Conservation (phyloP, 2,888 invertebrate species). For the Dynastes hyllus region DNA sequence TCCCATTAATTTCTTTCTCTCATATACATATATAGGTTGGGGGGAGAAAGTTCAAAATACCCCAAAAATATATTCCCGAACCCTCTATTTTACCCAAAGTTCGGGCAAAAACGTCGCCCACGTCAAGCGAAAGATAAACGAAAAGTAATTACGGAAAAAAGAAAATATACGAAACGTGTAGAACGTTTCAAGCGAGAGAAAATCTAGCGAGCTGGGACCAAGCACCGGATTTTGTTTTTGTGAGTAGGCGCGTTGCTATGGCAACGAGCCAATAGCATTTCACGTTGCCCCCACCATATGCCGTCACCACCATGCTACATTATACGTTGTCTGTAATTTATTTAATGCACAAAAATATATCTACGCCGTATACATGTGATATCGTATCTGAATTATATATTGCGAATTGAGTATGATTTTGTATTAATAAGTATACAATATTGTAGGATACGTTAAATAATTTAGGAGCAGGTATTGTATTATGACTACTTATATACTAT, state of each 20-base stretch:
- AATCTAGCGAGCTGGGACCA: conserved; percentile 56
- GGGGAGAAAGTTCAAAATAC: conserved; percentile 66
- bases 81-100: conserved; percentile 55
- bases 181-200: conserved; percentile 61
- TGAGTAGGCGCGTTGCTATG: conserved; percentile 68
- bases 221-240: conserved; percentile 69
- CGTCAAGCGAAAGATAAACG: conserved; percentile 64
- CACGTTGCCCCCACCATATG: conserved; percentile 61
- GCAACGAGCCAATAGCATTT: conserved; percentile 64
- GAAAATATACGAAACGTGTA: conserved; percentile 60
- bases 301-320: conserved; percentile 55
- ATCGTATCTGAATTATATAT: conserved; percentile 27
- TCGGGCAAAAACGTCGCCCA: conserved; percentile 59
- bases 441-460: conserved; percentile 11
- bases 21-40: conserved; percentile 53
- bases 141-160: conserved; percentile 63
- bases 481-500: neutral
- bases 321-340: conserved; percentile 51
- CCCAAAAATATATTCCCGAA: conserved; percentile 65
- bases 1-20: conserved; percentile 66
- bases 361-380: conserved; percentile 29
- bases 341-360: conserved; percentile 51
- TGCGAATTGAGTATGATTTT: conserved; percentile 28
- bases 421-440: neutral
- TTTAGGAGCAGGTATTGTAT: neutral